phyloP scores from a whole-genome alignment of 2,888 invertebrate genomes.

The Epinotia bilunana region DNA sequence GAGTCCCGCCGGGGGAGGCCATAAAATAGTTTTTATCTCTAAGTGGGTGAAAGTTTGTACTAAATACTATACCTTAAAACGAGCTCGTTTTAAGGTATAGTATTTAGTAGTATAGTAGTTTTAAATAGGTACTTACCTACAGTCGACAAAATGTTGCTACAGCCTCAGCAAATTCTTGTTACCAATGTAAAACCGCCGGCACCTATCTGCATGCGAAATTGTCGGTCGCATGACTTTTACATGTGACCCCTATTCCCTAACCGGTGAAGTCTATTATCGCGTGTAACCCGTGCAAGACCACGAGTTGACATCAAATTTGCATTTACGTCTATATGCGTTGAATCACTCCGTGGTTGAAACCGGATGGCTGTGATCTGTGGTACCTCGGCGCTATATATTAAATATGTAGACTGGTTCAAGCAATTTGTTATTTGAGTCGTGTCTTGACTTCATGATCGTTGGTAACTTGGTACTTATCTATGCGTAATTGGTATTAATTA shows the following conservation, averaged over 20 bases:
- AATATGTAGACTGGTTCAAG: background rate
- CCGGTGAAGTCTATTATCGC: conserved; percentile 3
- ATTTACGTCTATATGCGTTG: conserved; percentile 4
- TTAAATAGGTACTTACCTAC: too few species aligned
- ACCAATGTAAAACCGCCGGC: conserved; percentile 14
- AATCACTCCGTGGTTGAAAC: conserved; percentile 9
- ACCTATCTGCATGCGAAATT: conserved; percentile 25
- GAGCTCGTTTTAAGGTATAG: background rate
- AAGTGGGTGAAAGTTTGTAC: too few species aligned
- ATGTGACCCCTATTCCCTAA: background rate
- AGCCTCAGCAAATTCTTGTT: conserved; percentile 22
- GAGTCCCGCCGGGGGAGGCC: too few species aligned
- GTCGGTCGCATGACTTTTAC: background rate
- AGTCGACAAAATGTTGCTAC: conserved; percentile 5
- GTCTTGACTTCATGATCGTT: background rate
- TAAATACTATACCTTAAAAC: too few species aligned
- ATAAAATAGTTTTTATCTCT: too few species aligned
- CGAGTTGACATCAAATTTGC: conserved; percentile 16
- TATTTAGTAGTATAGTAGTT: too few species aligned
- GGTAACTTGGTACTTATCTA: background rate
- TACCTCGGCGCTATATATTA: conserved; percentile 8
- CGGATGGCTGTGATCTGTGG: background rate
- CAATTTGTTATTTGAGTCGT: background rate
- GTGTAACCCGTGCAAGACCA: background rate
- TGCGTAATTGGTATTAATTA: background rate